Evolutionary conservation across 2,797 vertebrate genomes (phyloP), one percentile per base, ranked within the genome.

Genomic region (Delichon dasypus): DNA sequence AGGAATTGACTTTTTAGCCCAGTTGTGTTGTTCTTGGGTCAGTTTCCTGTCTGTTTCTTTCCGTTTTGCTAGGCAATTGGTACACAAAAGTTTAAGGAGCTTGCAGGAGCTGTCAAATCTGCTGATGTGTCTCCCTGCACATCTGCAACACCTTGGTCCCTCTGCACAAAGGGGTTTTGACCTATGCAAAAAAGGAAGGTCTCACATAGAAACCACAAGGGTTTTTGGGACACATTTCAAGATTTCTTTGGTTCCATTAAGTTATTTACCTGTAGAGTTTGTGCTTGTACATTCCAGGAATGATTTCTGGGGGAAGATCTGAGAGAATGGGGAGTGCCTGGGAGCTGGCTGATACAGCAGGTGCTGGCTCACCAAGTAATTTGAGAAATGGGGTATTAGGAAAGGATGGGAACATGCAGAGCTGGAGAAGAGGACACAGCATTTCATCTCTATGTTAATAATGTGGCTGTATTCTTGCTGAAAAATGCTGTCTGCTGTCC

Each of bases 41-140:
- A n/a, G 16, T 48, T 73, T 73, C 25, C 10, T 50, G 29, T 45
- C 72, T 40, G 17, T 58, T 42, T 54, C 13, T 71, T 53, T 70
- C 16, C 20, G 4, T 42, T 58, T 62, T 34, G 15, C 12, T 13
- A 11, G 30, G 55, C 0, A 1, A 4, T 57, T 42, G 23, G 14
- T 26, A 44, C 20, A 38, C 7, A 4, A 20, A 66, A 60, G 13
- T 38, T 64, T 18, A 30, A n/a, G 32, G 27, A 77, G 57, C 29
- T 71, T 61, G 17, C 2, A 2, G 60, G 76, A 70, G 2, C 48
- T 0, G 0, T 36, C 6, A 11, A 5, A 18, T 32, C 44, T 32
- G 6, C 30, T 29, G 30, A 2, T n/a, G 4, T 36, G 16, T 11
- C 8, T 40, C 50, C 42, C 30, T 75, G 4, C 7, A 5, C 18